Base-by-base conservation (phyloP, 2,888 invertebrate genomes). In the Rhagium mordax region DNA sequence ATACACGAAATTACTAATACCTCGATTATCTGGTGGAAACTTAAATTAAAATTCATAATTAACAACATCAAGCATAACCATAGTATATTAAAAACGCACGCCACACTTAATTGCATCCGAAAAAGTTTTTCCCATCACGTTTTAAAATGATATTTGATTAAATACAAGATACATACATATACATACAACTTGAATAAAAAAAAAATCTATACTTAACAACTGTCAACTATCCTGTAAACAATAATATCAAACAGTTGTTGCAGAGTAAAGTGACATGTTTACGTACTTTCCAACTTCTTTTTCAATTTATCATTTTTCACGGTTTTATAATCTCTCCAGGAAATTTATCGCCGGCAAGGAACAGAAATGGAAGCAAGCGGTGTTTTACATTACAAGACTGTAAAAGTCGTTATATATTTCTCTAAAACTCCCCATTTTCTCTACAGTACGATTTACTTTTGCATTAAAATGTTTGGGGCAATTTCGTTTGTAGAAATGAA, bases 401-500 rank as follows among this genome's bases (percentile, higher is more conserved):
- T 61, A 61, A 61, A 61, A 18, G 47, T 47, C 47, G 20, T 47
- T 53, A 53, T 65, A 64, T 66, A 55, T 66, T 68, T 59, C 68
- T 48, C 24, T 47, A 68, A 59, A 68, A 33, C 57, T 24, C 55
- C 59, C 59, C 21, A 21, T 59, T 68, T 67, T 24, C 47, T 27
- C 29, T 49, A 27, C 68, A 21, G 57, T 48, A 21, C 68, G 33
- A 70, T 70, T 70, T 70, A 70, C 62, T 62, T 62, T 20, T 62
- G 24, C 62, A 70, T 70, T 51, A 70, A 70, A 62, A 70, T 70
- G 59, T 69, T 68, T 57, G 67, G 61, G 18, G 61, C 61, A 61
- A 61, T 61, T 61, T 61, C 29, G 67, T 20, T 21, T 33, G 71
- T 51, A 33, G 59, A 62, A 74, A 79, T 79, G 74, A 78, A 78